These are phyloP conservation scores for Tenualosa thibaudeaui DNA, from an alignment of 2,797 vertebrate genomes.

Conservation along the genomic window DNA sequence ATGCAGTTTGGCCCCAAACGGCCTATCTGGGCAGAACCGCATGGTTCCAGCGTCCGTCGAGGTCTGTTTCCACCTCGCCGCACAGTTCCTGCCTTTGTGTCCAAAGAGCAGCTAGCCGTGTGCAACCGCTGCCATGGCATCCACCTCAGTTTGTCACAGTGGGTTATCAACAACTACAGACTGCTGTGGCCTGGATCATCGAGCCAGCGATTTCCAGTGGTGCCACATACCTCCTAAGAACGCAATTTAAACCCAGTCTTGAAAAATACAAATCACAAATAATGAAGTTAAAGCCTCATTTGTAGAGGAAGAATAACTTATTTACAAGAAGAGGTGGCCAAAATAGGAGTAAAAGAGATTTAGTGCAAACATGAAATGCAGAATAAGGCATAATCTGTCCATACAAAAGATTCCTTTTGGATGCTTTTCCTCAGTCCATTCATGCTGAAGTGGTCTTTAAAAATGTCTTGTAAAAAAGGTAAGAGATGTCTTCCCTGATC, in stretches of 20 bases:
- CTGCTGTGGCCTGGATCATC: background rate
- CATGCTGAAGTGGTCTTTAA: background rate
- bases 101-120: background rate
- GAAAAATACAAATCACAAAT: background rate
- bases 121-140: background rate
- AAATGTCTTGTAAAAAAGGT: background rate
- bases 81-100: slow-evolving; percentile 10
- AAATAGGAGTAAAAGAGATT: background rate
- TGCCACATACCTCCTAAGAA: background rate
- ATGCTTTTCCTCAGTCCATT: background rate
- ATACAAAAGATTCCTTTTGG: background rate
- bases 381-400: background rate
- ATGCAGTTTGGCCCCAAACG: background rate
- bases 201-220: slow-evolving; percentile 4
- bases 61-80: background rate
- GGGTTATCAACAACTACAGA: background rate
- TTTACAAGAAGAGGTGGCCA: background rate
- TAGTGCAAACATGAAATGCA: slow-evolving; percentile 20
- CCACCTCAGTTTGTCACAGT: background rate
- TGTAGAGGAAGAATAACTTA: background rate
- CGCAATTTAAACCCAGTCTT: background rate
- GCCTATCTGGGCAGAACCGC: background rate
- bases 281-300: background rate
- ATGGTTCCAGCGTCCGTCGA: background rate
- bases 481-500: background rate